A percentile compares a stretch with the other conserved stretches of the same genome.
Conservation (phyloP, 2,797 vertebrate species). For the Periparus ater region DNA sequence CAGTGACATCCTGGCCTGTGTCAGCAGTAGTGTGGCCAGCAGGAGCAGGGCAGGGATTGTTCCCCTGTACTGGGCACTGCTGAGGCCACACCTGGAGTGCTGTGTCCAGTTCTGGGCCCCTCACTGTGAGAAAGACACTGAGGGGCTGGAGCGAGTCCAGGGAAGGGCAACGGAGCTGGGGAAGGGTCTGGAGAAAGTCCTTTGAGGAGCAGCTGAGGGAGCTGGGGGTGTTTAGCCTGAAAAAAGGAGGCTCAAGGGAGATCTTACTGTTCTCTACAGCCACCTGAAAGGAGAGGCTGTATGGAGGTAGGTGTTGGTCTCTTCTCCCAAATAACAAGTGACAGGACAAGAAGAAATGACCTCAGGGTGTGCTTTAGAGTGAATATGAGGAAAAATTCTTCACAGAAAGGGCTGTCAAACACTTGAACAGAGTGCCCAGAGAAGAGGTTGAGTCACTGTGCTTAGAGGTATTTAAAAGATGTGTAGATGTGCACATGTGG, state of each 20-base stretch:
- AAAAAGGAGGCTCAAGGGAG: background rate
- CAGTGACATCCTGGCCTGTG: background rate
- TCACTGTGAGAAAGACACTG: background rate
- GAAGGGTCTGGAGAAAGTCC: background rate
- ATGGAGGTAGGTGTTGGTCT: background rate
- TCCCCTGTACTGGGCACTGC: background rate
- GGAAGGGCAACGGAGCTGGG: accelerated
- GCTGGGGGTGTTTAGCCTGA: background rate
- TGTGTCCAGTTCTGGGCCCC: background rate
- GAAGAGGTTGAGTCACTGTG: background rate
- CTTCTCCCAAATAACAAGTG: background rate
- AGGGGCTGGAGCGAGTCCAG: background rate
- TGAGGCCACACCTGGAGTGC: background rate
- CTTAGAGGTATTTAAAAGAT: background rate
- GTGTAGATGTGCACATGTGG: too few relatives aligned
- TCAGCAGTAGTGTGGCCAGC: background rate
- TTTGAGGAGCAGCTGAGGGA: background rate
- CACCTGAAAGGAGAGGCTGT: background rate
- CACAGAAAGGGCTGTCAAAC: background rate
- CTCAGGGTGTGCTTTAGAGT: background rate
- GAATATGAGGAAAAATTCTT: background rate
- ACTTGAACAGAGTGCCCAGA: background rate
- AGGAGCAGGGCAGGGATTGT: background rate
- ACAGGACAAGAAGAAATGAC: background rate
- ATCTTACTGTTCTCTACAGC: background rate